Conservation (phyloP, 1,140 invertebrate genomes). For the Drosophila erecta region DNA sequence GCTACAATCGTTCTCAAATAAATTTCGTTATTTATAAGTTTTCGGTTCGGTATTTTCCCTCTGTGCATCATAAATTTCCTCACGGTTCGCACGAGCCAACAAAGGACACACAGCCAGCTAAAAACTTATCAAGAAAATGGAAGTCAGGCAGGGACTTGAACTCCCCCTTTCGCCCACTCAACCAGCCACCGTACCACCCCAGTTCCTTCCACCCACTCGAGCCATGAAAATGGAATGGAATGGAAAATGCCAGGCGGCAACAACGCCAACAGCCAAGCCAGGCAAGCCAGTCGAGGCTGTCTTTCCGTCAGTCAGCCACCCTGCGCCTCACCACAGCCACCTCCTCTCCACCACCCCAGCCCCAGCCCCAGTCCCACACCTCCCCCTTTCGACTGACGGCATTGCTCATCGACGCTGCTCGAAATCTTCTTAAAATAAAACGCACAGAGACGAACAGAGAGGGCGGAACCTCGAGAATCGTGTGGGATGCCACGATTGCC, state of each 20-base stretch:
- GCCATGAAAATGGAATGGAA: conserved; percentile 44
- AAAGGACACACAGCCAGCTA: conserved; percentile 39
- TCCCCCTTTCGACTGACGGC: conserved; percentile 25
- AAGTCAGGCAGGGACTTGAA: conserved; percentile 58
- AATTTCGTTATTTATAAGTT: background rate
- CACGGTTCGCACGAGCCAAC: conserved; percentile 50
- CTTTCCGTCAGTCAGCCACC: conserved; percentile 30
- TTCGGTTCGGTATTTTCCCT: conserved; percentile 5
- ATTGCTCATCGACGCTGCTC: conserved; percentile 69
- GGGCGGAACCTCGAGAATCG: conserved; percentile 25
- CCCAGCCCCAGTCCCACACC: conserved; percentile 5
- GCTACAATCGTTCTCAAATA: background rate
- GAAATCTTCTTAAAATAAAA: conserved; percentile 81
- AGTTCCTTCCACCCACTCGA: conserved; percentile 39
- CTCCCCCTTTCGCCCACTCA: conserved; percentile 27
- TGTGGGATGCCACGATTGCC: conserved; percentile 43
- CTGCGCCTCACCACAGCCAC: conserved; percentile 27
- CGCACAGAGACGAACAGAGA: conserved; percentile 38
- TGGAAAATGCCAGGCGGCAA: conserved; percentile 39
- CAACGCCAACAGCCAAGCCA: conserved; percentile 31
- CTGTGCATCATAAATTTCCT: conserved; percentile 43
- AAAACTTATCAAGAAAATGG: conserved; percentile 81
- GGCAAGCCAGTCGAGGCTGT: conserved; percentile 49
- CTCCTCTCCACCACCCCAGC: conserved; percentile 25
- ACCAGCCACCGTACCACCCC: conserved; percentile 28